phyloP scores from a whole-genome alignment of 1,140 invertebrate species.

The Anadara kagoshimensis region DNA sequence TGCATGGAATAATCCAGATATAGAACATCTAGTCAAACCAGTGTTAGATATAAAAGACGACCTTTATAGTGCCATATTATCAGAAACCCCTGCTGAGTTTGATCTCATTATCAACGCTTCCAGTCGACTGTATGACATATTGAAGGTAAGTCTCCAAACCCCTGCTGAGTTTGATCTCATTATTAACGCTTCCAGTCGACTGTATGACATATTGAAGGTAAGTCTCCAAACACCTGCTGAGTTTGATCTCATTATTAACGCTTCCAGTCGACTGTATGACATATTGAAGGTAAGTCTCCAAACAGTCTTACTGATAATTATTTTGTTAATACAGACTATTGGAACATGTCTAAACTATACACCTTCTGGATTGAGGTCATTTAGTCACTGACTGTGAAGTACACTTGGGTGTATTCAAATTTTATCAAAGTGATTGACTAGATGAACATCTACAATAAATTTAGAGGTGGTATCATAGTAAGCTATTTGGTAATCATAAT shows the following conservation, averaged over 20 bases:
- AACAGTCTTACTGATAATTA: constrained; percentile 26
- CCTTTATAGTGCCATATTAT: constrained; percentile 39
- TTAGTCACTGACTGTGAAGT: not conserved
- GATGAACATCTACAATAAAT: not conserved
- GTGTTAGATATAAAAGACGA: constrained; percentile 51
- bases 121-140: constrained; percentile 31
- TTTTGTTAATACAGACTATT: constrained; percentile 1
- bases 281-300: constrained; percentile 35
- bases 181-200: constrained; percentile 46
- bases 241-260: constrained; percentile 56
- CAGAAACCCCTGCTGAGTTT: constrained; percentile 52
- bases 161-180: constrained; percentile 53
- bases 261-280: constrained; percentile 40
- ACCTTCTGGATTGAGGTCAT: not conserved
- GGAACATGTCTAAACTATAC: not conserved
- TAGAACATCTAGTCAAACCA: constrained; percentile 38
- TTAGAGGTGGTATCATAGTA: too few relatives aligned
- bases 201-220: constrained; percentile 43
- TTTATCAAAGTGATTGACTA: not conserved
- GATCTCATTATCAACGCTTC: constrained; percentile 55
- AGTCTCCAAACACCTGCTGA: constrained; percentile 22
- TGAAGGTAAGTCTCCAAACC: constrained; percentile 34
- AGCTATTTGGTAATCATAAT: too few relatives aligned
- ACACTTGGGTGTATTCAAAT: not conserved
- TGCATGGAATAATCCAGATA: constrained; percentile 47